Conservation (phyloP, 2,797 vertebrate genomes). For the Melanotaenia boesemani region DNA sequence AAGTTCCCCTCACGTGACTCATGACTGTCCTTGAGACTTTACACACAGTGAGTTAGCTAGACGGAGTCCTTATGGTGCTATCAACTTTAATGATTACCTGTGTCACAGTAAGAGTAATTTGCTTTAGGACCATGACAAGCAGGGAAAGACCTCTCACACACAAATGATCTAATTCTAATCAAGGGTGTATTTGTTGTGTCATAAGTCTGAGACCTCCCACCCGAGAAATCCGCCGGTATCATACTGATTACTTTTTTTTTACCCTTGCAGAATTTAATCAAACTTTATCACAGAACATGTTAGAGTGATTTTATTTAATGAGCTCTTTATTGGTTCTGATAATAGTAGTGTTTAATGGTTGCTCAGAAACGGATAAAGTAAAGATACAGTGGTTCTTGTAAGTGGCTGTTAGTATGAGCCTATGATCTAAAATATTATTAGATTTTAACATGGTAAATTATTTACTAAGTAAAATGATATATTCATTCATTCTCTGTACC, state of each 20-base stretch:
- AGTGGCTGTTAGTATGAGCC: not conserved
- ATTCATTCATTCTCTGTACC: too few species aligned
- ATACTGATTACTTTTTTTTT: not conserved
- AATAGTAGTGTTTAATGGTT: not conserved
- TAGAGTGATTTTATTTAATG: not conserved
- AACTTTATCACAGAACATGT: not conserved
- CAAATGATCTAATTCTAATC: not conserved
- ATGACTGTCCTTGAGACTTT: constrained; percentile 36
- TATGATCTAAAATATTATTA: not conserved
- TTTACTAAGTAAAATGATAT: too few species aligned
- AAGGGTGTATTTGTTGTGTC: not conserved
- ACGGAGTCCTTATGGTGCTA: constrained; percentile 41
- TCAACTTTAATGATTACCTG: constrained; percentile 79
- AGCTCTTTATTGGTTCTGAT: not conserved
- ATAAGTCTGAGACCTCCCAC: not conserved
- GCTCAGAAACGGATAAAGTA: not conserved
- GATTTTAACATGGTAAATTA: not conserved
- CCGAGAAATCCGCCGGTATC: not conserved
- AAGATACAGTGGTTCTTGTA: not conserved
- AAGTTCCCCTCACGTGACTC: constrained; percentile 3
- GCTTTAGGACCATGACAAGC: constrained; percentile 11
- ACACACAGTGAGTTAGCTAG: constrained; percentile 30
- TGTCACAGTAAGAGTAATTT: constrained; percentile 27
- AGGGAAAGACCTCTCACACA: constrained; percentile 10
- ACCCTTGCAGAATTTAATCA: not conserved